Evolutionary conservation across 1,140 invertebrate species (phyloP).

Genomic region (Pentalonia nigronervosa): DNA sequence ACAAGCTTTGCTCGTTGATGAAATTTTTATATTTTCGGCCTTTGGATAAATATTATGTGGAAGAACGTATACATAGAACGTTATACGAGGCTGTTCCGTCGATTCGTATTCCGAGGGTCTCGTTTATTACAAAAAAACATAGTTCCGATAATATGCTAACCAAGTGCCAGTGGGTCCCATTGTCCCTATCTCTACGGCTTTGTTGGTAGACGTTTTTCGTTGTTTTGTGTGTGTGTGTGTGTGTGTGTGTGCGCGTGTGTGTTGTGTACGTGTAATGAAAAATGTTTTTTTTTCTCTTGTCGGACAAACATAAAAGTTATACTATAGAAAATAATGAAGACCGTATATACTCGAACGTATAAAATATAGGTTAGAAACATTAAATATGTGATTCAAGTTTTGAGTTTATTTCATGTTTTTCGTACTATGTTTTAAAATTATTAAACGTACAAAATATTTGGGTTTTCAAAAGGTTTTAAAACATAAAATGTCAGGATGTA

Average conservation of each 20-base stretch:
- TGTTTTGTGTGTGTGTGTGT: neutral
- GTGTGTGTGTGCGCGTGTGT: too few relatives aligned
- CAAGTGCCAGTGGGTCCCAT: neutral
- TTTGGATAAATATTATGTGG: neutral
- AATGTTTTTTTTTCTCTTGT: neutral
- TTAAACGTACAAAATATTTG: neutral
- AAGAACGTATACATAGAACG: neutral
- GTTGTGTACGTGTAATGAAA: neutral
- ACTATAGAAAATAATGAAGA: neutral
- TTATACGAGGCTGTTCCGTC: neutral
- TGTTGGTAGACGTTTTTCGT: neutral
- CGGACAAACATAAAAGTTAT: neutral
- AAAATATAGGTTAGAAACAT: neutral
- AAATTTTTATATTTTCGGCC: neutral
- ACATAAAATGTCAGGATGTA: neutral
- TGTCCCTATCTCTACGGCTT: neutral
- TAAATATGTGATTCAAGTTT: neutral
- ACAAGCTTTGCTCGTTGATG: neutral
- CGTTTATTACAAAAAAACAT: neutral
- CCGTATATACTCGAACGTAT: neutral
- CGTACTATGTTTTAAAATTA: neutral
- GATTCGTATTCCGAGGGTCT: neutral
- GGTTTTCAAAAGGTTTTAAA: neutral
- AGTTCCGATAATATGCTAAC: constrained; percentile 19
- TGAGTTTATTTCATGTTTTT: neutral